These are phyloP conservation scores for Hiodon alosoides DNA, from an alignment of 2,113 vertebrate species.

Conservation along the genomic window DNA sequence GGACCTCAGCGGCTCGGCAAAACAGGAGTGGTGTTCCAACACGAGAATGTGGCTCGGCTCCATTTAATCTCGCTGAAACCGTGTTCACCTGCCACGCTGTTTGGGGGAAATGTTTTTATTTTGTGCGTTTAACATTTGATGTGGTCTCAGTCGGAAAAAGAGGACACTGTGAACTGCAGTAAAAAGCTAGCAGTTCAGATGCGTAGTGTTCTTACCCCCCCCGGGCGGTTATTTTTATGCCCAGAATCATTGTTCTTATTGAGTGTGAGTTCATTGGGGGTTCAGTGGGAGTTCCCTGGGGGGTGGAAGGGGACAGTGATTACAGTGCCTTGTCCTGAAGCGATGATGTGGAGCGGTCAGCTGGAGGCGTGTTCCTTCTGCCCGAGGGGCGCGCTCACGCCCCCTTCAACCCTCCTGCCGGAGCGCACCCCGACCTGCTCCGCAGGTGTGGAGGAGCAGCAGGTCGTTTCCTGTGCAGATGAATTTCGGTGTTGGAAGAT, in stretches of 20 bases:
- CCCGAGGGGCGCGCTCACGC: neutral
- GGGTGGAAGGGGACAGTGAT: neutral
- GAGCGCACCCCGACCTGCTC: conserved; percentile 39
- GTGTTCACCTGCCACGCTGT: too few relatives aligned
- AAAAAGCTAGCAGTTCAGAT: too few relatives aligned
- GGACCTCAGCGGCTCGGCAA: conserved; percentile 53
- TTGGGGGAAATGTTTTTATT: too few relatives aligned
- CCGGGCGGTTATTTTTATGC: too few relatives aligned
- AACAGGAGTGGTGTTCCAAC: conserved; percentile 56
- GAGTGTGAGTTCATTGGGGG: neutral
- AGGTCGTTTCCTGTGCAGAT: conserved; percentile 88
- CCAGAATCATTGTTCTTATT: too few relatives aligned
- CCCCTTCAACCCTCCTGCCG: neutral
- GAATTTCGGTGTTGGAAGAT: conserved; percentile 82
- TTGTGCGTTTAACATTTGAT: too few relatives aligned
- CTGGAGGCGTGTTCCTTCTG: neutral
- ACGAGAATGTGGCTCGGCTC: conserved; percentile 42
- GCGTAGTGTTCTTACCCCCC: too few relatives aligned
- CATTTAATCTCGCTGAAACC: neutral
- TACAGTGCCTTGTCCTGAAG: neutral
- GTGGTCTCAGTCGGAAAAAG: too few relatives aligned
- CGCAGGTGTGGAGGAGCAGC: conserved; percentile 81
- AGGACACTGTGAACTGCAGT: too few relatives aligned
- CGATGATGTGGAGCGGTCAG: neutral
- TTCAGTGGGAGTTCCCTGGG: neutral